These are phyloP conservation scores for Nomada flava DNA, from an alignment of 2,888 invertebrate species.

Conservation along the genomic window DNA sequence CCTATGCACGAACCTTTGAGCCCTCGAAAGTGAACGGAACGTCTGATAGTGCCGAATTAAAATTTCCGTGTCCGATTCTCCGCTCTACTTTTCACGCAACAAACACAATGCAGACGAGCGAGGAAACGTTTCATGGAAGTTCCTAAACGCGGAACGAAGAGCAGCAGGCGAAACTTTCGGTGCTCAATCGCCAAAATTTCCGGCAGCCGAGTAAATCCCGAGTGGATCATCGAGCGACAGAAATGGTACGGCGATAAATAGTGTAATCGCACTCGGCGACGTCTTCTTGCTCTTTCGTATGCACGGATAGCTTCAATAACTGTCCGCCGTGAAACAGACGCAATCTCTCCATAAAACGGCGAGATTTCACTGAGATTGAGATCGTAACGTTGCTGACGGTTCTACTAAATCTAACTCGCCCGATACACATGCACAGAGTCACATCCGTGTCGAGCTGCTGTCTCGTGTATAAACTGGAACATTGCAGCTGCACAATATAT, in stretches of 20 bases:
- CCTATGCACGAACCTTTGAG: too few species aligned
- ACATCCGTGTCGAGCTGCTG: conserved; percentile 24
- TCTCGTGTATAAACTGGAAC: conserved; percentile 50
- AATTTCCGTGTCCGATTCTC: neutral
- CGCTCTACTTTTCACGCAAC: neutral
- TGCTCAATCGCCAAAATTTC: conserved; percentile 1
- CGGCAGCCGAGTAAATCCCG: neutral
- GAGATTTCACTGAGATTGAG: conserved; percentile 77
- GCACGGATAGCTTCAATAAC: conserved; percentile 71
- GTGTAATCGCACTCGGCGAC: conserved; percentile 61
- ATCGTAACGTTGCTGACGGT: conserved; percentile 72
- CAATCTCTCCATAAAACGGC: conserved; percentile 73
- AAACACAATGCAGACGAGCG: neutral
- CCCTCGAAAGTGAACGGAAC: too few species aligned
- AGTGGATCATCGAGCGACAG: conserved; percentile 42
- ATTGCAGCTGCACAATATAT: neutral
- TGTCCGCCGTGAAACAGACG: conserved; percentile 57
- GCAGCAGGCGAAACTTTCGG: neutral
- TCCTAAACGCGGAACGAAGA: neutral
- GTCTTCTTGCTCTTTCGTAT: conserved; percentile 53
- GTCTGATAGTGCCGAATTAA: neutral
- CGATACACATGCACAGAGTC: conserved; percentile 40
- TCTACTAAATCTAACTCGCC: conserved; percentile 18
- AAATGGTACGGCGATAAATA: conserved; percentile 61
- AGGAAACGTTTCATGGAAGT: neutral